These are phyloP conservation scores for Pogonus chalceus DNA, from an alignment of 1,140 invertebrate genomes.

Conservation along the genomic window DNA sequence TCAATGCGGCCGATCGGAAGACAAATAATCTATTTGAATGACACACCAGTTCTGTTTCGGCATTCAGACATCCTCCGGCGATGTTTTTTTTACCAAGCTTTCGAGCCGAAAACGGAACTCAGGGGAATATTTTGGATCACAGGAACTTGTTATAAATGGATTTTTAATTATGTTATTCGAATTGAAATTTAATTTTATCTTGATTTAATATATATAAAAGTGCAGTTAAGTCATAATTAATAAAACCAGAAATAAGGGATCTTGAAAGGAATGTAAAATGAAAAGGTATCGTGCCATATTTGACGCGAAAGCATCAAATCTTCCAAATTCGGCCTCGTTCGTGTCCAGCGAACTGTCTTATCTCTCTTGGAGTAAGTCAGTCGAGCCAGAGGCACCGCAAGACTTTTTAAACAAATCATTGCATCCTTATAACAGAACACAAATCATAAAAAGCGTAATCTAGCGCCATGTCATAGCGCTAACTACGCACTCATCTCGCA, in stretches of 20 bases:
- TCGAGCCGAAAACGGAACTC: background rate
- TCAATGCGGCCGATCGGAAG: background rate
- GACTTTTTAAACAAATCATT: slow-evolving; percentile 31
- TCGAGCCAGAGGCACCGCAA: slow-evolving; percentile 34
- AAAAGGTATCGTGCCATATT: slow-evolving; percentile 27
- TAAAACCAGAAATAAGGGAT: too few species aligned
- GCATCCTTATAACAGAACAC: slow-evolving; percentile 33
- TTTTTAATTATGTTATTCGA: too few species aligned
- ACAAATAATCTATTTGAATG: background rate
- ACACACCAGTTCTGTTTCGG: background rate
- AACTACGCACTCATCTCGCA: slow-evolving; percentile 46
- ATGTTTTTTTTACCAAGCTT: background rate
- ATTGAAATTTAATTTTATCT: too few species aligned
- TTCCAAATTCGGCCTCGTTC: slow-evolving; percentile 29
- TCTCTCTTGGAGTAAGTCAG: slow-evolving; percentile 25
- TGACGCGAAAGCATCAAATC: slow-evolving; percentile 22
- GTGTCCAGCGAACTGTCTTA: slow-evolving; percentile 20
- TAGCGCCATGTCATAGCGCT: slow-evolving; percentile 25
- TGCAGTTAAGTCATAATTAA: too few species aligned
- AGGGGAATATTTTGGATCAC: too few species aligned
- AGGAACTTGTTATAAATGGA: too few species aligned
- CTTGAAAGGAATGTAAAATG: too few species aligned
- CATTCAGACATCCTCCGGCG: background rate
- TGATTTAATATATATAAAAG: too few species aligned
- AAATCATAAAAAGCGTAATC: slow-evolving; percentile 30